phyloP scores from a whole-genome alignment of 1,140 invertebrate genomes.

The Pantala flavescens region DNA sequence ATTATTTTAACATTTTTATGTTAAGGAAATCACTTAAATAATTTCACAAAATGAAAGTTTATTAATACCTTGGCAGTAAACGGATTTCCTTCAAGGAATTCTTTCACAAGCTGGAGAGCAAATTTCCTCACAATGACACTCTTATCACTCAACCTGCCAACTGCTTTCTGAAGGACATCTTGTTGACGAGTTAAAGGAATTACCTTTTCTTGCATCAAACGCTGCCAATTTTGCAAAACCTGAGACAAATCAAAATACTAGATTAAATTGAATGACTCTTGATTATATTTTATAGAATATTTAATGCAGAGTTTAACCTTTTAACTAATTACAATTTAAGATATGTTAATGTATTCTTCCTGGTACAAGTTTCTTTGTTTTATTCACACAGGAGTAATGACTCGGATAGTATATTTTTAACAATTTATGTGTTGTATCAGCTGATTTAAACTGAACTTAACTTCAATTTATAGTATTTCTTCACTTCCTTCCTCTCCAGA shows the following conservation, averaged over 20 bases:
- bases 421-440: background rate
- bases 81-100: conserved; percentile 67
- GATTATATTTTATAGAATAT: no score
- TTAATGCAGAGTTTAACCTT: no score
- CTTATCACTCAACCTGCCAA: conserved; percentile 63
- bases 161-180: conserved; percentile 47
- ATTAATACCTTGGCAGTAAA: conserved; percentile 48
- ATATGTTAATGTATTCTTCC: no score
- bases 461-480: background rate
- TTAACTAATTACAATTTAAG: no score
- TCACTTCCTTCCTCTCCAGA: background rate
- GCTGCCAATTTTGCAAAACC: conserved; percentile 65
- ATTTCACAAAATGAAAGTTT: background rate
- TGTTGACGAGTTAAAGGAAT: conserved; percentile 57
- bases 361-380: no score
- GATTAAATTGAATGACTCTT: background rate
- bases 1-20: background rate
- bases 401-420: no score
- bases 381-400: no score
- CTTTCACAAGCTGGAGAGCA: conserved; percentile 61
- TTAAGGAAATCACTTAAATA: background rate
- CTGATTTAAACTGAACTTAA: background rate
- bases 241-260: conserved; percentile 23
- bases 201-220: conserved; percentile 56
- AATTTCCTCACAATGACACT: conserved; percentile 65